Evolutionary conservation across 2,113 vertebrate species (phyloP).

Genomic region (Petrocephalus zakoni): DNA sequence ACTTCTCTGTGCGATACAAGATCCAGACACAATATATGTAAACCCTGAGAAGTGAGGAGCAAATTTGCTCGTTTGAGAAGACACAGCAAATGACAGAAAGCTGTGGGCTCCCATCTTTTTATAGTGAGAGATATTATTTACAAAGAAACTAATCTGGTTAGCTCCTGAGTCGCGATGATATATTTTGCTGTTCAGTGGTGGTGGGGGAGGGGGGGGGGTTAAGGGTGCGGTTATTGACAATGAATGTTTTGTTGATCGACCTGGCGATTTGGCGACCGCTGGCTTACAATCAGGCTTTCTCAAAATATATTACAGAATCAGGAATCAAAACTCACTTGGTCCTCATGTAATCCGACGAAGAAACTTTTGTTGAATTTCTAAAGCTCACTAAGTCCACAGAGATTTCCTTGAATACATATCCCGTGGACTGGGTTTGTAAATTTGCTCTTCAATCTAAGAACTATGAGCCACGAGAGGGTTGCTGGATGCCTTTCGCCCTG

Average conservation of each 20-base stretch:
- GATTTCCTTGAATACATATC: background rate
- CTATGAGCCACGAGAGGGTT: background rate
- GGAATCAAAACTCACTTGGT: background rate
- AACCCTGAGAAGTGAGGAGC: background rate
- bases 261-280: background rate
- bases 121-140: background rate
- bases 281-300: background rate
- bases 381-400: background rate
- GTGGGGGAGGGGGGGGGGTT: background rate
- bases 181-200: background rate
- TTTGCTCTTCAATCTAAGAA: background rate
- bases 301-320: background rate
- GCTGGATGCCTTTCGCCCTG: background rate
- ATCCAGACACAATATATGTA: background rate
- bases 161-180: background rate
- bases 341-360: background rate
- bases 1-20: background rate
- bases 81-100: background rate
- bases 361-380: background rate
- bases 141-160: background rate
- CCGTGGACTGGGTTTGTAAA: background rate
- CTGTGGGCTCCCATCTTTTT: background rate
- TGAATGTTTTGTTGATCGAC: background rate
- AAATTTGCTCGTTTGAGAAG: too few relatives aligned
- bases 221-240: background rate